Evolutionary conservation across 2,113 vertebrate genomes (phyloP).

Genomic region (Sakesphorus luctuosus): DNA sequence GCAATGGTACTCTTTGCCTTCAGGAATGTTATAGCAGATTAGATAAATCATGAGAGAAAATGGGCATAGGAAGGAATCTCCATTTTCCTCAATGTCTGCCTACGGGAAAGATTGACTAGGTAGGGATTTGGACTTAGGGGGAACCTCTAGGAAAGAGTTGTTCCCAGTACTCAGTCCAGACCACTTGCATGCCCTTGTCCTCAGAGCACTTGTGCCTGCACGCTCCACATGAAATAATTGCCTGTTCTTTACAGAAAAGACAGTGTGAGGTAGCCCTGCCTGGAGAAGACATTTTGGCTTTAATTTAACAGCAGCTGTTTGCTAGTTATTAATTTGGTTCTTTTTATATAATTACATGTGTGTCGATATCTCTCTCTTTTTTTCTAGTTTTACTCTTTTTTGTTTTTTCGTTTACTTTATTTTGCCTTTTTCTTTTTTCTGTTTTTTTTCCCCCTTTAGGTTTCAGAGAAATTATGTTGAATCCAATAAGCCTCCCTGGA

Average conservation of each 20-base stretch:
- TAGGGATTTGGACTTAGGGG: not conserved
- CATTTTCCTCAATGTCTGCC: not conserved
- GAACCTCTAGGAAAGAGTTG: not conserved
- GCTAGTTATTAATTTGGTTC: constrained; percentile 69
- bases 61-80: not conserved
- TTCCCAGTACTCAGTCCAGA: not conserved
- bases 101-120: not conserved
- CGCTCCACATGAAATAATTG: not conserved
- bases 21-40: not conserved
- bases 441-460: constrained; percentile 82
- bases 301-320: constrained; percentile 44
- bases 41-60: not conserved
- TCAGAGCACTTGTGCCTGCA: constrained; percentile 45
- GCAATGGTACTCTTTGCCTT: not conserved
- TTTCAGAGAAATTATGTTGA: constrained; percentile 91
- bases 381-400: constrained; percentile 81
- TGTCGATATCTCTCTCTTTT: constrained; percentile 72
- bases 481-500: constrained; percentile 88
- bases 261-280: not conserved
- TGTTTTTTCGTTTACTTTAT: constrained; percentile 81
- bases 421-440: constrained; percentile 81
- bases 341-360: constrained; percentile 65
- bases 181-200: constrained; percentile 41
- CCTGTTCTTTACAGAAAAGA: not conserved
- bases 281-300: constrained; percentile 43